Percentiles rank a stretch among this genome's conserved stretches.
Conservation (phyloP, 2,113 vertebrate genomes). For the Sphaerodactylus townsendi region DNA sequence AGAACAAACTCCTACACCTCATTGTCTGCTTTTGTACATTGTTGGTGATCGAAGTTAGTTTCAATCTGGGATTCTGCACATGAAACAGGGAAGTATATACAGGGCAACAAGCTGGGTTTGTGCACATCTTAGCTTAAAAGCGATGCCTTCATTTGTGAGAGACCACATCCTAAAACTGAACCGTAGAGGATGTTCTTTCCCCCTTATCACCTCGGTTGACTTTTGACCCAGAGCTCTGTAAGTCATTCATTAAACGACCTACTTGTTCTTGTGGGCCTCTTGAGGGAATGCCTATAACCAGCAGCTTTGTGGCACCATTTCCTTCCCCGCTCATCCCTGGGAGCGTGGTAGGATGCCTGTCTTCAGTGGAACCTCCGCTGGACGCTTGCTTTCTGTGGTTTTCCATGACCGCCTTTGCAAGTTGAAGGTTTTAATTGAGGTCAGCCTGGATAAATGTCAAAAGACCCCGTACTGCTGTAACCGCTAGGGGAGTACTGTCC, state of each 20-base stretch:
- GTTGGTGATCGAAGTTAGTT: no score
- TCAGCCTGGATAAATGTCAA: background rate
- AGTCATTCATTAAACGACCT: background rate
- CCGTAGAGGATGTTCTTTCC: accelerated
- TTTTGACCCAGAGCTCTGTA: background rate
- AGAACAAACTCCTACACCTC: no score
- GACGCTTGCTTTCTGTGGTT: background rate
- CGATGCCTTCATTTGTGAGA: background rate
- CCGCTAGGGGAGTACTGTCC: background rate
- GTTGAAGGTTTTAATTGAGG: background rate
- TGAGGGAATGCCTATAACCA: background rate
- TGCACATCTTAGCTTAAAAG: no score
- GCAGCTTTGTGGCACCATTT: background rate
- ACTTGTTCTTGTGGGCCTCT: background rate
- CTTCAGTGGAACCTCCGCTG: background rate
- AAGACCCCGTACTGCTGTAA: background rate
- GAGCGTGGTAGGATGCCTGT: background rate
- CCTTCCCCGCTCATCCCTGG: background rate
- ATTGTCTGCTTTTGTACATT: no score
- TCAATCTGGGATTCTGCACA: no score
- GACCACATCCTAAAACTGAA: background rate
- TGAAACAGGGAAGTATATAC: no score
- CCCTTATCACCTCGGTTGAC: background rate
- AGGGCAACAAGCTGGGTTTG: no score
- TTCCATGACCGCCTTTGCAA: background rate